These are phyloP conservation scores for Megalopta genalis DNA, from an alignment of 1,140 invertebrate genomes.

Conservation along the genomic window DNA sequence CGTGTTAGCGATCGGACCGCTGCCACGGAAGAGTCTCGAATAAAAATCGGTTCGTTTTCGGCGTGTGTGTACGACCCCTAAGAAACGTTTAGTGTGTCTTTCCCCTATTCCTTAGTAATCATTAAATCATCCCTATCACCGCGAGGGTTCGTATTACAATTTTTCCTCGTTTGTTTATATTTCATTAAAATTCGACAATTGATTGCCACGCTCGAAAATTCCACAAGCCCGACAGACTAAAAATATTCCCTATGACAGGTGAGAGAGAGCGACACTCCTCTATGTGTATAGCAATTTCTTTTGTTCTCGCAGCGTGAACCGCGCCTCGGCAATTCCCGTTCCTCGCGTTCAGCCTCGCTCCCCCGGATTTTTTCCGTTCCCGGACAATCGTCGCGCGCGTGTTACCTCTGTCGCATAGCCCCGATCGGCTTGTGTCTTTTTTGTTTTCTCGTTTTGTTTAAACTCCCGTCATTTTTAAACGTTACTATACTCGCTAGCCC, in stretches of 20 bases:
- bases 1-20: slow-evolving; percentile 18
- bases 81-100: neutral
- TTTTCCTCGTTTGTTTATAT: neutral
- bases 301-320: too few species aligned
- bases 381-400: neutral
- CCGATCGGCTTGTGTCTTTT: neutral
- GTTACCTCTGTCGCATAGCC: neutral
- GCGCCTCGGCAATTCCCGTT: too few species aligned
- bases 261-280: slow-evolving; percentile 15
- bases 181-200: slow-evolving; percentile 62
- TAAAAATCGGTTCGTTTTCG: slow-evolving; percentile 22
- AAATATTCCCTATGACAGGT: slow-evolving; percentile 29
- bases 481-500: slow-evolving; percentile 68
- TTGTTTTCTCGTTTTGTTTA: neutral
- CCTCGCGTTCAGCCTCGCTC: slow-evolving; percentile 15
- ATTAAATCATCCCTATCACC: neutral
- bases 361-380: slow-evolving; percentile 6
- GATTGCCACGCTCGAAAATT: slow-evolving; percentile 62
- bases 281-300: too few species aligned
- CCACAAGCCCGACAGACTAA: slow-evolving; percentile 51
- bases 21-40: slow-evolving; percentile 22
- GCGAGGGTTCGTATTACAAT: slow-evolving; percentile 31
- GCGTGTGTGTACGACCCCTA: slow-evolving; percentile 17
- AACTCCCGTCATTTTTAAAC: slow-evolving; percentile 1
- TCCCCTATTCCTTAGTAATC: neutral